phyloP scores from a whole-genome alignment of 2,113 vertebrate genomes.

The Amazona vittata region DNA sequence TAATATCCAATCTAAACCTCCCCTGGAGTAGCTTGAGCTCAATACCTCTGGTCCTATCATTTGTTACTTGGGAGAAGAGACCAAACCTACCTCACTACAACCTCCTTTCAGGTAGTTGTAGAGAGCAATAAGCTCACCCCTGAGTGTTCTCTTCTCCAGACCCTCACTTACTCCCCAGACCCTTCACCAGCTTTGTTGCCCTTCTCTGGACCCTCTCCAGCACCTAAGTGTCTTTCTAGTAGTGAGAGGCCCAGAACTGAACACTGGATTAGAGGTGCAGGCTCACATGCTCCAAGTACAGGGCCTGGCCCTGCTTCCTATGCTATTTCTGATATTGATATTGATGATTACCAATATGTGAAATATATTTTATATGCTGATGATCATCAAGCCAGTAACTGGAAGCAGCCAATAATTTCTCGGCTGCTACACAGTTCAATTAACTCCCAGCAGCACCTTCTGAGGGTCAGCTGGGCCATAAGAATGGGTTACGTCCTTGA shows the following conservation, averaged over 20 bases:
- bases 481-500: not conserved
- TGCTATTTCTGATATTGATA: not conserved
- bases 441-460: not conserved
- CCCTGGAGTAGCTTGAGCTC: not conserved
- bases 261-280: not conserved
- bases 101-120: not conserved
- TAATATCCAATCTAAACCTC: not conserved
- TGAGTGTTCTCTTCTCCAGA: not conserved
- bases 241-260: not conserved
- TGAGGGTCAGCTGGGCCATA: not conserved
- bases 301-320: not conserved
- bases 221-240: not conserved
- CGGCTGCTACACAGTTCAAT: not conserved
- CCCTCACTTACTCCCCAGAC: not conserved
- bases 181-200: not conserved
- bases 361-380: not conserved
- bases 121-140: not conserved
- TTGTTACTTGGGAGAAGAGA: not conserved
- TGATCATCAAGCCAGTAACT: not conserved
- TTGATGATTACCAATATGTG: not conserved
- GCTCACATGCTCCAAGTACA: not conserved
- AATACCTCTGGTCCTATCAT: not conserved
- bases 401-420: not conserved
- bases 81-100: not conserved
- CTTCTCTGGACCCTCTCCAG: not conserved